These are phyloP conservation scores for Venusia cambrica DNA, from an alignment of 2,888 invertebrate species.

Conservation along the genomic window DNA sequence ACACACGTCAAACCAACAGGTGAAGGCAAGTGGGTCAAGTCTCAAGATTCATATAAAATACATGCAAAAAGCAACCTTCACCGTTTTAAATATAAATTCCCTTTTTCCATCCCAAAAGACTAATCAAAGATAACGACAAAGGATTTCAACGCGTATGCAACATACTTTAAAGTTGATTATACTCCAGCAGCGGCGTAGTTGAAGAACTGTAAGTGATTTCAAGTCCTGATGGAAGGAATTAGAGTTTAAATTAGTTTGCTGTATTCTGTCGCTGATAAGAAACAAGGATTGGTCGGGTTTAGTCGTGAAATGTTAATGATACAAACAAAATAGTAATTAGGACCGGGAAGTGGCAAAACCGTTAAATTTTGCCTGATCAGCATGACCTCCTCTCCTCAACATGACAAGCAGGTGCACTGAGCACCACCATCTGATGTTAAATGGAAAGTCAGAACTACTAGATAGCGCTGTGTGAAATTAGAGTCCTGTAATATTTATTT, in stretches of 20 bases:
- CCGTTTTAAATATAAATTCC: constrained; percentile 9
- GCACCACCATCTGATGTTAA: no score
- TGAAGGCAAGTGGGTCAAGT: constrained; percentile 31
- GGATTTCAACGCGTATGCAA: no score
- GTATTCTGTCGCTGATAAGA: constrained; percentile 2
- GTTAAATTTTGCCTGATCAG: constrained; percentile 1
- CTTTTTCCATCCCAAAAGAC: neutral
- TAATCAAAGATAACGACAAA: constrained; percentile 1
- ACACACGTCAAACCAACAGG: constrained; percentile 29
- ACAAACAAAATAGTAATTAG: constrained; percentile 13
- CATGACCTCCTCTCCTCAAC: no score
- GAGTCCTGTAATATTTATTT: no score
- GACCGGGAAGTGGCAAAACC: constrained; percentile 6
- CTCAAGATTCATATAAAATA: constrained; percentile 32
- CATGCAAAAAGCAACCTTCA: constrained; percentile 28
- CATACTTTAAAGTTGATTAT: no score
- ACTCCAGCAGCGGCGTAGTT: no score
- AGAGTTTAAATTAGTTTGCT: constrained; percentile 6
- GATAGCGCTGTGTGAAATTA: no score
- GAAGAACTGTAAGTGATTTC: constrained; percentile 1
- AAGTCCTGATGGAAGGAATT: neutral
- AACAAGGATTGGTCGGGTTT: constrained; percentile 8
- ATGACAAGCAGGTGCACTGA: no score
- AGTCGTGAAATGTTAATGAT: constrained; percentile 16
- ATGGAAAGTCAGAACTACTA: no score